Percentiles rank a stretch among this genome's conserved stretches.
These are phyloP conservation scores for Syngnathus scovelli DNA, from an alignment of 2,113 vertebrate species.

Conservation along the genomic window DNA sequence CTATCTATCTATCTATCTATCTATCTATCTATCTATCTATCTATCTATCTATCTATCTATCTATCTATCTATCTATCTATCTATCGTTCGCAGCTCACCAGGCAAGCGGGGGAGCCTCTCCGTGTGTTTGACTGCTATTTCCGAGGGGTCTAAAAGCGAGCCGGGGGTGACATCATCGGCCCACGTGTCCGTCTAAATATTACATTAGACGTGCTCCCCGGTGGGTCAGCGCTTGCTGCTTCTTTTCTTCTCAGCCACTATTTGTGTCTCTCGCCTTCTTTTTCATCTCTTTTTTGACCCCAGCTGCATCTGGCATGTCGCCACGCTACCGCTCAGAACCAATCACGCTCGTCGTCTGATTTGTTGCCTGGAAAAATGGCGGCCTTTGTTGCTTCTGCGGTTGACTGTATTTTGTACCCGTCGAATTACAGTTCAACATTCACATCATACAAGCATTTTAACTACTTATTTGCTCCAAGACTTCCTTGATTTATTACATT, in stretches of 20 bases:
- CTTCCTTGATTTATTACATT: too few species aligned
- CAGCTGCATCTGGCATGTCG: slow-evolving; percentile 12
- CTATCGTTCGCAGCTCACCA: slow-evolving; percentile 27
- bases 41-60: too few species aligned
- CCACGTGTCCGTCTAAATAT: slow-evolving; percentile 65
- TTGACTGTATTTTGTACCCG: too few species aligned
- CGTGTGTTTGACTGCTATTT: slow-evolving; percentile 61
- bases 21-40: background rate
- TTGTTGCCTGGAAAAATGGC: background rate
- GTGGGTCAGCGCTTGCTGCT: slow-evolving; percentile 38
- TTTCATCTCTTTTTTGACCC: slow-evolving; percentile 12
- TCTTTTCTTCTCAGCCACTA: slow-evolving; percentile 40
- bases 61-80: too few species aligned
- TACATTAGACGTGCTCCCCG: slow-evolving; percentile 43
- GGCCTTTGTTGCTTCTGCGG: background rate
- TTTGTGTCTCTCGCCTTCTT: slow-evolving; percentile 38
- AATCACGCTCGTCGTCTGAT: slow-evolving; percentile 4
- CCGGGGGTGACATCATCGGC: slow-evolving; percentile 52
- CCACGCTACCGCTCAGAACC: slow-evolving; percentile 12
- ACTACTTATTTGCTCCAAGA: too few species aligned
- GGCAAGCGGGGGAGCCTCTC: slow-evolving; percentile 42
- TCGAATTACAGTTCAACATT: background rate
- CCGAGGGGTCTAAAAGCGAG: slow-evolving; percentile 65
- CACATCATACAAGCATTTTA: background rate
- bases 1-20: too few species aligned